Base-by-base conservation (phyloP, 2,888 invertebrate species). In the Ophion ventricosus region DNA sequence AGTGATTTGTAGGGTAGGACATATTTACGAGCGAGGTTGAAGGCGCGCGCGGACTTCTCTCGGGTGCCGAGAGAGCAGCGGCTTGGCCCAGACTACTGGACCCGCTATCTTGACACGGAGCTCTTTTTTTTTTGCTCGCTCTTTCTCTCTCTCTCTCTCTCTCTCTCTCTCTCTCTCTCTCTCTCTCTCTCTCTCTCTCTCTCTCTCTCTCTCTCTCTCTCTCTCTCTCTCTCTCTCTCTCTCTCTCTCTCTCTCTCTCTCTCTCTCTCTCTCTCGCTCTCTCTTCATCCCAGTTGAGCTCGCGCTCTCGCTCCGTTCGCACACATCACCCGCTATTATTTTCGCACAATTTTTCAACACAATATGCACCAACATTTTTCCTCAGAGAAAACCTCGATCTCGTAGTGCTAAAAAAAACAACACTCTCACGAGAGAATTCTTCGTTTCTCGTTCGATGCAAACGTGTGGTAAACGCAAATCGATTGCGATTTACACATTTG, bases 31-130 rank as follows among this genome's bases (percentile, higher is more conserved):
- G 49, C 57, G 29, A 76, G 57, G 76, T 67, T 76, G 66, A 26
- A 56, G 49, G 40, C 25, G 67, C 43, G 54, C 35, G 72, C 54
- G 63, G 78, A 69, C 77, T 81, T 84, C 80, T 67, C 80, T 61
- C 67, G 77, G 63, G 57, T 54, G 67, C 63, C 72, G 59, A 63
- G 63, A 43, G 56, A 76, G 79, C 63, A 61, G 56, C 64, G 67
- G 70, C 77, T 76, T 83, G 70, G 82, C 76, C 76, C 26, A 81
- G 72, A 82, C 70, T 84, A 87, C 88, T 89, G 83, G 86, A 87
- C 86, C 88, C 85, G 88, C 88, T 88, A 84, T 84, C 87, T 83
- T 77, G 86, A 86, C 83, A 85, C 83, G 87, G 85, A 84, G 70
- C 35, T 76, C 74, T 49, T 72, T 76, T 70, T 72, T 64, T 63